Evolutionary conservation across 2,113 vertebrate species (phyloP).

Genomic region (Mixornis gularis): DNA sequence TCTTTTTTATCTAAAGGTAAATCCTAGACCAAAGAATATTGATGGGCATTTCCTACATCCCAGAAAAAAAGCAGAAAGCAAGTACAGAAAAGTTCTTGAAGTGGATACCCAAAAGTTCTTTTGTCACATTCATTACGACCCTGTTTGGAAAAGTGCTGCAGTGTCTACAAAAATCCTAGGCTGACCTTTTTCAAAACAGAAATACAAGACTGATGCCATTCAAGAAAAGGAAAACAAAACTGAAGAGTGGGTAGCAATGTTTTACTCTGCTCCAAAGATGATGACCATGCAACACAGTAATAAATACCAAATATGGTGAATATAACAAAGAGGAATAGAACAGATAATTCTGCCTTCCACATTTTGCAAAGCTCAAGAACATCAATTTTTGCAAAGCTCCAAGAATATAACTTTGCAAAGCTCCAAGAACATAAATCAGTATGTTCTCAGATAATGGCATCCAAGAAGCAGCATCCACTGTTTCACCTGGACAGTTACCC

Average conservation of each 20-base stretch:
- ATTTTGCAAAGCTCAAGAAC: not conserved
- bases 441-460: not conserved
- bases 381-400: not conserved
- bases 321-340: not conserved
- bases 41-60: not conserved
- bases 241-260: not conserved
- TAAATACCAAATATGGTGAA: not conserved
- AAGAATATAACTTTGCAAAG: not conserved
- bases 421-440: not conserved
- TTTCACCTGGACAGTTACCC: not conserved
- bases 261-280: not conserved
- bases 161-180: not conserved
- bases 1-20: not conserved
- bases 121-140: fast-evolving
- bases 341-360: not conserved
- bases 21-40: not conserved
- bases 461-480: not conserved
- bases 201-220: not conserved
- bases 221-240: not conserved
- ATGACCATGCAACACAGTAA: not conserved
- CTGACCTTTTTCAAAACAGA: not conserved
- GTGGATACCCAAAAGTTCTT: not conserved
- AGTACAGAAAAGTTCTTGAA: not conserved
- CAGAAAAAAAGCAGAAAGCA: not conserved
- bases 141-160: not conserved